Evolutionary conservation across 2,113 vertebrate species (phyloP), one percentile per base, ranked within the genome.

Genomic region (Apodemus speciosus): DNA sequence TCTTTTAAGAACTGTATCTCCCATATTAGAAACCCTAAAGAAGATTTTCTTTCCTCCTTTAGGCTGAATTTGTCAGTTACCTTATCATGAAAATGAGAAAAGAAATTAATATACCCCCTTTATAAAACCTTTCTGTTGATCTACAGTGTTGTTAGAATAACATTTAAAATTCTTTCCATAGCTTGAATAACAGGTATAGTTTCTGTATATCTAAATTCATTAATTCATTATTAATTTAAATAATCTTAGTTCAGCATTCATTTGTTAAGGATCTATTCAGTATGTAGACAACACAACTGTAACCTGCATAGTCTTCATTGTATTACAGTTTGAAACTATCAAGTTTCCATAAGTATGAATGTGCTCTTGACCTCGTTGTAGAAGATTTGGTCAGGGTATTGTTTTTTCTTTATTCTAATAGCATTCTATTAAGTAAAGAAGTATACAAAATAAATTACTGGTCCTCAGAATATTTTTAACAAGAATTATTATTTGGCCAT

Each of bases 221-320:
- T 88, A 43, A 80, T 71, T 87, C 27, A 71, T 66, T 86, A 60
- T 85, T 68, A 87, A 89, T 64, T 80, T 69, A 73, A 93, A 83
- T 15, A 18, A 73, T n/a, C 95, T 27, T 64, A 40, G 23, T 93
- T 73, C 16, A 66, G n/a, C n/a, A 25, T 71, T 60, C 35, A 62
- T 43, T 10, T 60, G 66, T 49, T 71, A 88, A 81, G 1, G 2
- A 53, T 58, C 11, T 38, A 56, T 9, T 51, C 4, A 85, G 11
- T 51, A 51, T 27, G 32, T 66, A 21, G 66, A 7, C 51, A 85
- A 4, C 14, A 85, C 8, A 85, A 80, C 32, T 27, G 9, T 58
- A 56, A 38, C 30, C 66, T 90, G 16, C 40, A 35, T 9, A 53
- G 9, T 79, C 43, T 81, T 6, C 11, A 80, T 76, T 69, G 53